Conservation (phyloP, 2,888 invertebrate species). For the Acanthoscelides obtectus region DNA sequence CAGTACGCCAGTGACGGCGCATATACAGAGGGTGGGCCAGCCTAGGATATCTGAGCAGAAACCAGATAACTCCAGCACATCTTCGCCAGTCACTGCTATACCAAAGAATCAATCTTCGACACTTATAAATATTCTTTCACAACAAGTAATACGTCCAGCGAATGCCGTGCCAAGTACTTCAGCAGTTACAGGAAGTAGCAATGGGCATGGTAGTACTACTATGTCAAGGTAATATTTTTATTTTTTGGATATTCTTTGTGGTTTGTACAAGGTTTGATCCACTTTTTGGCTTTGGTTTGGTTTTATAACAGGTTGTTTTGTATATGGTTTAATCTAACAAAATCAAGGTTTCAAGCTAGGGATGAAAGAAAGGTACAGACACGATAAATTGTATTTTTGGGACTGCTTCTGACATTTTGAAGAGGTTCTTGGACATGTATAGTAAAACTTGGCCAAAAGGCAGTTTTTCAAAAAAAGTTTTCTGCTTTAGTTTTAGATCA, state of each 20-base stretch:
- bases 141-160: conserved; percentile 48
- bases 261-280: neutral
- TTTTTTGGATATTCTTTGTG: neutral
- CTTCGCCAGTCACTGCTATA: conserved; percentile 32
- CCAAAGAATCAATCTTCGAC: conserved; percentile 44
- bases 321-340: no score
- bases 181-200: neutral
- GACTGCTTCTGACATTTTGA: no score
- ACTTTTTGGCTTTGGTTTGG: no score
- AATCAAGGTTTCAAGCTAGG: no score
- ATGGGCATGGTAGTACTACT: neutral
- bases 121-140: conserved; percentile 52
- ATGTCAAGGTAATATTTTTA: neutral
- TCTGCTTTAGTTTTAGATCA: no score
- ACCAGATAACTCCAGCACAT: conserved; percentile 27
- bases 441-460: no score
- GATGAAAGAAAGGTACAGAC: no score
- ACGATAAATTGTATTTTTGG: no score
- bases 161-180: neutral
- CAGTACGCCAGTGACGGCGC: conserved; percentile 48
- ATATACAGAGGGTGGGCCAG: conserved; percentile 49
- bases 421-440: no score
- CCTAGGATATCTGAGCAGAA: conserved; percentile 40
- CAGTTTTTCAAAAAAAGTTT: no score
- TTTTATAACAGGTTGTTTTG: no score